Evolutionary conservation across 1,140 invertebrate genomes (phyloP).

Genomic region (Xylocopa sonorina): DNA sequence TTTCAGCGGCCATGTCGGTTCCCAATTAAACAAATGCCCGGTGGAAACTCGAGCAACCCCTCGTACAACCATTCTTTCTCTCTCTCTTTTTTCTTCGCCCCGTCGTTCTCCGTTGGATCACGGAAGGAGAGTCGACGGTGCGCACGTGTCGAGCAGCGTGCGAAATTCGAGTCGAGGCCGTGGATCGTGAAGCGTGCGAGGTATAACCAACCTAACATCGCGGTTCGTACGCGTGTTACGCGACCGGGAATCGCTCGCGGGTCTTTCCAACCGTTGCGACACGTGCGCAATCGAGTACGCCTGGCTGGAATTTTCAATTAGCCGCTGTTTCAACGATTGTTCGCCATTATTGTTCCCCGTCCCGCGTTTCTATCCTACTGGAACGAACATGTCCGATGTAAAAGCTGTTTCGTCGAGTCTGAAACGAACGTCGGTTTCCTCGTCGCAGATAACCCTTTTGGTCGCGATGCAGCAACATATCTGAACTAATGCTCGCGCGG

Average conservation of each 20-base stretch:
- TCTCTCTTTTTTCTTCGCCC: conserved; percentile 12
- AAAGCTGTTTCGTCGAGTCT: neutral
- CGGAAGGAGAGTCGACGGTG: conserved; percentile 50
- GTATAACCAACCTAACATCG: conserved; percentile 25
- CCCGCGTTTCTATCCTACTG: neutral
- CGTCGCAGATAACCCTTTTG: conserved; percentile 14
- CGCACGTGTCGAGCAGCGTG: conserved; percentile 70
- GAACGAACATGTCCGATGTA: neutral
- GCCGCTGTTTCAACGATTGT: no score
- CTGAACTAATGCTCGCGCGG: no score
- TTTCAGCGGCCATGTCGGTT: conserved; percentile 70
- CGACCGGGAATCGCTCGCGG: conserved; percentile 41
- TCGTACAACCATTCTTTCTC: conserved; percentile 39
- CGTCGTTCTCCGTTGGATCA: conserved; percentile 44
- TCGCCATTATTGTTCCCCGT: neutral
- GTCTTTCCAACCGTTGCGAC: neutral
- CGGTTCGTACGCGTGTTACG: neutral
- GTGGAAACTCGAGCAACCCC: conserved; percentile 67
- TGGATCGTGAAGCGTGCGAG: neutral
- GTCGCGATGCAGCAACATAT: neutral
- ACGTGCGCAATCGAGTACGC: conserved; percentile 3
- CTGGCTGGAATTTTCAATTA: conserved; percentile 39
- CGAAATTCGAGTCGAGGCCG: conserved; percentile 58
- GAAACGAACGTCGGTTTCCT: neutral
- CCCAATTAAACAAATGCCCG: conserved; percentile 77